phyloP scores from a whole-genome alignment of 2,113 vertebrate species.

The Sminthopsis crassicaudata region DNA sequence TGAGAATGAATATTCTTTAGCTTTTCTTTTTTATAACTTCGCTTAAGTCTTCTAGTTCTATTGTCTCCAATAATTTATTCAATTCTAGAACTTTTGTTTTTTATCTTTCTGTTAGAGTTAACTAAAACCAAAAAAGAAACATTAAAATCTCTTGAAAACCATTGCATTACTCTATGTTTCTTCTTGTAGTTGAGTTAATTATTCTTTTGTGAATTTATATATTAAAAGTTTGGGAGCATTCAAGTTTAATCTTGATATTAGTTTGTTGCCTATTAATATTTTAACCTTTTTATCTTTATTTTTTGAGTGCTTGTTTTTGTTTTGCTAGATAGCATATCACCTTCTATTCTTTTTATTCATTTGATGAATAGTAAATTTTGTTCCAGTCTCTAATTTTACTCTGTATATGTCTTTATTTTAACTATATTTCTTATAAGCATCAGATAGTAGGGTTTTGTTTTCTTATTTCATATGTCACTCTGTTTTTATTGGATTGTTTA shows the following conservation, averaged over 20 bases:
- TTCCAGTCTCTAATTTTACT: not conserved
- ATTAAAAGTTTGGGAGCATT: not conserved
- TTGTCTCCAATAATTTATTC: not conserved
- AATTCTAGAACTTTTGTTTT: not conserved
- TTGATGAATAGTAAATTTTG: not conserved
- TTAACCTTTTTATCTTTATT: not conserved
- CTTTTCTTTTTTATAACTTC: not conserved
- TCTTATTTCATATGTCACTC: not conserved
- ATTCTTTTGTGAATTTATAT: not conserved
- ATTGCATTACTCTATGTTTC: not conserved
- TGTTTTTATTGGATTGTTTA: not conserved
- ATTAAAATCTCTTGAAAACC: not conserved
- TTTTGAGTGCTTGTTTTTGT: not conserved
- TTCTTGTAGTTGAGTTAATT: not conserved
- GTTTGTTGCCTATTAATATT: not conserved
- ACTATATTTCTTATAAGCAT: not conserved
- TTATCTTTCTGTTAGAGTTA: not conserved
- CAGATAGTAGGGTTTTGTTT: not conserved
- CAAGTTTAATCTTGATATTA: not conserved
- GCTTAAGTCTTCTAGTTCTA: not conserved
- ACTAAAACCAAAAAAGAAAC: not conserved
- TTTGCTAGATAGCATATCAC: not conserved
- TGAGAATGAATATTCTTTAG: not conserved
- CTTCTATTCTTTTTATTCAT: not conserved
- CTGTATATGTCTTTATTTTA: not conserved